A percentile compares a stretch with the other conserved stretches of the same genome.
Evolutionary conservation across 2,888 invertebrate species (phyloP).

Genomic region (Zygogramma bicolorata): DNA sequence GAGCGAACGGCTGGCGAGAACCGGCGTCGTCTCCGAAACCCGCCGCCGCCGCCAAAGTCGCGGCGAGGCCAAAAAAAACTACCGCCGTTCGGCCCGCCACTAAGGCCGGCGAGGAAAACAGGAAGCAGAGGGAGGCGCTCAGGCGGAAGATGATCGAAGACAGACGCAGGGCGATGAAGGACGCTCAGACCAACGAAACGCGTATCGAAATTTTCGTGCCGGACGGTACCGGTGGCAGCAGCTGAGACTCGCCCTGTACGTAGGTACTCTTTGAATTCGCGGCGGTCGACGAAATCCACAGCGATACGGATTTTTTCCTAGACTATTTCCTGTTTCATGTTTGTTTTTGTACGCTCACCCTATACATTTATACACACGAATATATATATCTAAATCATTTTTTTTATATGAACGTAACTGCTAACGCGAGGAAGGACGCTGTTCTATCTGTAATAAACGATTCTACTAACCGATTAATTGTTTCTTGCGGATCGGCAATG

Average conservation of each 20-base stretch:
- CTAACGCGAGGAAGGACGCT: conserved; percentile 32
- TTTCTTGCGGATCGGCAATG: not conserved
- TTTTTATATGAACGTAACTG: too few species aligned
- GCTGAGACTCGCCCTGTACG: conserved; percentile 58
- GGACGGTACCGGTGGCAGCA: conserved; percentile 61
- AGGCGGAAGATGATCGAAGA: conserved; percentile 85
- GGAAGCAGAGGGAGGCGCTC: conserved; percentile 74
- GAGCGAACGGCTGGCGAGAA: conserved; percentile 77
- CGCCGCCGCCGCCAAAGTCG: conserved; percentile 26
- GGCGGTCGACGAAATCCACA: conserved; percentile 12
- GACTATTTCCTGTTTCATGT: conserved; percentile 27
- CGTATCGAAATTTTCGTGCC: conserved; percentile 67
- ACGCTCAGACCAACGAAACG: conserved; percentile 52
- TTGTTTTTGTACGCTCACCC: conserved; percentile 41
- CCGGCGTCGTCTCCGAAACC: conserved; percentile 19
- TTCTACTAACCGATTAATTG: conserved; percentile 11
- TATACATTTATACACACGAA: too few species aligned
- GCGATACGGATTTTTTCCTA: conserved; percentile 13
- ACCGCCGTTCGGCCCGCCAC: not conserved
- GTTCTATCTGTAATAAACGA: conserved; percentile 26
- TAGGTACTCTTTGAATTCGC: conserved; percentile 13
- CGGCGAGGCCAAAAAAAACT: conserved; percentile 46
- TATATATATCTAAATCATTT: conserved; percentile 25
- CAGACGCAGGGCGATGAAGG: conserved; percentile 73
- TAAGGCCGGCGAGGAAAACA: conserved; percentile 15